Percentiles rank a stretch among this genome's conserved stretches.
Conservation (phyloP, 2,113 vertebrate genomes). For the Tragulus kanchil region DNA sequence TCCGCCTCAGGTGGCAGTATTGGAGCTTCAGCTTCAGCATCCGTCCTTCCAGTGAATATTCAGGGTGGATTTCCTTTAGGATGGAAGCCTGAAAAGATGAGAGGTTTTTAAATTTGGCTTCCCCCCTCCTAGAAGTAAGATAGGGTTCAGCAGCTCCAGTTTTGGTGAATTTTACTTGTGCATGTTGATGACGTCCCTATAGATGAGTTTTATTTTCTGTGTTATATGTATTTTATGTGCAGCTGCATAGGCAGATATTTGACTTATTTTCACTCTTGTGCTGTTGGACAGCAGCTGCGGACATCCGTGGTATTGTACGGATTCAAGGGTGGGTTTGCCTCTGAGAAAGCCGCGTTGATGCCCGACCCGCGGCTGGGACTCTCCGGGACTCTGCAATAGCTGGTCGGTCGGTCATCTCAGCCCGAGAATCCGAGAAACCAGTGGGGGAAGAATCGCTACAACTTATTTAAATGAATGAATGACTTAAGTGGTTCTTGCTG, state of each 20-base stretch:
- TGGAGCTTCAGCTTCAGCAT: too few relatives aligned
- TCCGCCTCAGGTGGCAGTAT: too few relatives aligned
- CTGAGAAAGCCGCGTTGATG: neutral
- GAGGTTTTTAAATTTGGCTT: slow-evolving; percentile 58
- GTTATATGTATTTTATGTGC: slow-evolving; percentile 15
- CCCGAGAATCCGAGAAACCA: neutral
- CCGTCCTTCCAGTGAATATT: too few relatives aligned
- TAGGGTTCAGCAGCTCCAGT: neutral
- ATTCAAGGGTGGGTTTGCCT: neutral
- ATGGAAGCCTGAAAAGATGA: slow-evolving; percentile 53
- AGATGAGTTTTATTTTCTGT: slow-evolving; percentile 37
- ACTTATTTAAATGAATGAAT: neutral
- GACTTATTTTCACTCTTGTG: neutral
- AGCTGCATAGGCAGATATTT: slow-evolving; percentile 40
- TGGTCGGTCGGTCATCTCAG: neutral
- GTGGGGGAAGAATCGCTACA: neutral
- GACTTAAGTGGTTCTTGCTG: neutral
- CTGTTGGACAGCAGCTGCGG: neutral
- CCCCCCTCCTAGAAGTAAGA: neutral
- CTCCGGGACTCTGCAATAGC: neutral
- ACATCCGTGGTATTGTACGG: rapidly evolving
- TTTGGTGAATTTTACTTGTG: slow-evolving; percentile 32
- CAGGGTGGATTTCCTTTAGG: too few relatives aligned
- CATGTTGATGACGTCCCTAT: neutral
- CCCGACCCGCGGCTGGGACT: neutral